Base-by-base conservation (phyloP, 2,113 vertebrate species). In the Caranx ignobilis region DNA sequence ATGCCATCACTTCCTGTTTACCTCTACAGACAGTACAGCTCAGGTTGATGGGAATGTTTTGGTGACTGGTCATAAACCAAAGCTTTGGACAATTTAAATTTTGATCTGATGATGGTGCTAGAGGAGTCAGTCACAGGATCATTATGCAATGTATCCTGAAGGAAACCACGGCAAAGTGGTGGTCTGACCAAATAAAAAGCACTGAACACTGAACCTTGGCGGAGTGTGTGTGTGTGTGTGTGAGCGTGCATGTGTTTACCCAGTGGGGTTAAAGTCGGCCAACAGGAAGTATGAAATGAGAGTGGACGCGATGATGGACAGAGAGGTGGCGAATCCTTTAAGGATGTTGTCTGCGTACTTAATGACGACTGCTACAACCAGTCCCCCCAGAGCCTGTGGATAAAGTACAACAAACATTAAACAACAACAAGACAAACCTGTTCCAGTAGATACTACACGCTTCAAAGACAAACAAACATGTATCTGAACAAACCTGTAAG, bases 401-500 rank as follows among this genome's bases (percentile, higher is more conserved):
- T 11, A 77, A 11, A 81, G 26, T 54, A 69, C 3, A 47, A 5
- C 26, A 26, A 2, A 18, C 37, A 63, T 39, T 13, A 19, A 59
- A 15, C 37, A 66, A 61, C 54, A 55, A 11, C 5, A 32, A 35
- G 3, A 34, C 45, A 68, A 31, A 26, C 4, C 15, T 67, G 11
- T 31, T 31, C 10, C 55, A 35, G 1, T 32, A 47, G 11, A 21
- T 3, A 26, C 0, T 11, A 16, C 35, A 66, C 65, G 11, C 32
- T 65, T 2, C 6, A 55, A 11, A 50, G 31, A 77, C 45, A 34
- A 39, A 70, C 34, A 13, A 32, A 55, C 26, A 26, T 47, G 13
- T 2, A 41, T 41, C 11, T 41, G 21, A 45, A 9, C 50, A 15
- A 89, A 99, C 98, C 97, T 99, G 98, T 12, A 99, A 94, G 84